Conservation (phyloP, 1,140 invertebrate species). For the Macrobrachium rosenbergii region DNA sequence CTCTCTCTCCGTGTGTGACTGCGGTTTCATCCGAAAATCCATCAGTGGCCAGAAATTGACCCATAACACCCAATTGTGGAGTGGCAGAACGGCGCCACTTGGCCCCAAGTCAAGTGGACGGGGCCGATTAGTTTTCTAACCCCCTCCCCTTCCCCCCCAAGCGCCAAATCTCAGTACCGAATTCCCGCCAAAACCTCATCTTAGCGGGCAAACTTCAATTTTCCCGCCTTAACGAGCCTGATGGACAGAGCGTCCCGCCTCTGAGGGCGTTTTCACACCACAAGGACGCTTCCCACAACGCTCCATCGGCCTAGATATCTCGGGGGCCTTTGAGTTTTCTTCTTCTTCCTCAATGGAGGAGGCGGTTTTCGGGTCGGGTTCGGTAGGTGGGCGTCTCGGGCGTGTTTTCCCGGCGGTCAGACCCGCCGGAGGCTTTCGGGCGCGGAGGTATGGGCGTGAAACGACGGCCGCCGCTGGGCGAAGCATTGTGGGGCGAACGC, state of each 20-base stretch:
- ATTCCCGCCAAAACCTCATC: slow-evolving; percentile 58
- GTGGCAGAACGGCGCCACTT: slow-evolving; percentile 7
- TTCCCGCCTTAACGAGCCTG: slow-evolving; percentile 60
- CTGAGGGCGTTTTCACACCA: slow-evolving; percentile 7
- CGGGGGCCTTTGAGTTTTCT: neutral
- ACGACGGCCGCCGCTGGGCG: neutral
- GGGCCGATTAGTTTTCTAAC: slow-evolving; percentile 27
- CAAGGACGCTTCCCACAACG: neutral
- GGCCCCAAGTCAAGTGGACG: slow-evolving; percentile 41
- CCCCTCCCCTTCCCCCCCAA: too few relatives aligned
- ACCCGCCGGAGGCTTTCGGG: too few relatives aligned
- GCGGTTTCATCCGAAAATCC: slow-evolving; percentile 34
- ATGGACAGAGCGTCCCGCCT: slow-evolving; percentile 49
- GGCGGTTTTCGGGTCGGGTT: too few relatives aligned
- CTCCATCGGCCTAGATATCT: neutral
- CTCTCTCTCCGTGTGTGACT: neutral
- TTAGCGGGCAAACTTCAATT: slow-evolving; percentile 63
- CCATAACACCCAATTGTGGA: slow-evolving; percentile 37
- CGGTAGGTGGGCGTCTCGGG: too few relatives aligned
- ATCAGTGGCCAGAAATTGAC: slow-evolving; percentile 44
- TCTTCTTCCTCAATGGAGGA: too few relatives aligned
- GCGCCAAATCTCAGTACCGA: slow-evolving; percentile 52
- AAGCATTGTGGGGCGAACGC: neutral
- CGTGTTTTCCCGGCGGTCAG: too few relatives aligned
- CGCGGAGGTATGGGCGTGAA: neutral